Percentiles rank a stretch among this genome's conserved stretches.
These are phyloP conservation scores for Corythornis cristatus DNA, from an alignment of 2,113 vertebrate species.

Conservation along the genomic window DNA sequence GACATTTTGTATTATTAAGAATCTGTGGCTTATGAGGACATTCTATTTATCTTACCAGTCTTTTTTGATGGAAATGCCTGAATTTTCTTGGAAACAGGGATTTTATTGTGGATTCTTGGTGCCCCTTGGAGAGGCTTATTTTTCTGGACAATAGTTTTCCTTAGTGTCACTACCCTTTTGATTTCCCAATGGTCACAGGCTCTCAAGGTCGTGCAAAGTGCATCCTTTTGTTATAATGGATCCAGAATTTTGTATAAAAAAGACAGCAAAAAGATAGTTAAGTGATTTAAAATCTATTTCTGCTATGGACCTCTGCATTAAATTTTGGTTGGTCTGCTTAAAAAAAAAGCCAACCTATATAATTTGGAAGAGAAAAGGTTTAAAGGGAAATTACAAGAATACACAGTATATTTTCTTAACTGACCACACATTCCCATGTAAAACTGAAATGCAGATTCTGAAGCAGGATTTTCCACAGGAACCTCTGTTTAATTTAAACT, in stretches of 20 bases:
- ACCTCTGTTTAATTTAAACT: not conserved
- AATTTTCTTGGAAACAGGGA: constrained; percentile 79
- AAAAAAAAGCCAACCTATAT: not conserved
- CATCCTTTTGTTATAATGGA: constrained; percentile 76
- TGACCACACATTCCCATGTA: not conserved
- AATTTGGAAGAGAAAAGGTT: not conserved
- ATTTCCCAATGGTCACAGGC: constrained; percentile 75
- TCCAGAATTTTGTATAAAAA: constrained; percentile 62
- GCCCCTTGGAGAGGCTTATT: constrained; percentile 79
- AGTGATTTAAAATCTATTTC: constrained; percentile 24
- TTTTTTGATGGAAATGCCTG: constrained; percentile 81
- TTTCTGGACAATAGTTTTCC: constrained; percentile 79
- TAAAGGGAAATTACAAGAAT: not conserved
- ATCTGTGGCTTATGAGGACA: constrained; percentile 76
- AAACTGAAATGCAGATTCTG: not conserved
- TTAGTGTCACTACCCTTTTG: constrained; percentile 77
- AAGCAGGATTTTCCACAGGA: not conserved
- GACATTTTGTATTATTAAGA: constrained; percentile 79
- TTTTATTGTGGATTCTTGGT: constrained; percentile 79
- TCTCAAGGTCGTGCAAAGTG: constrained; percentile 76
- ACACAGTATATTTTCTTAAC: not conserved
- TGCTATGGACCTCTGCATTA: not conserved
- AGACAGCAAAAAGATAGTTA: constrained; percentile 12
- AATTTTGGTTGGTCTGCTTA: not conserved
- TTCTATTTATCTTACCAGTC: constrained; percentile 78